These are phyloP conservation scores for Panagrolaimus sp. DNA, from an alignment of 1,140 invertebrate genomes.

Conservation along the genomic window DNA sequence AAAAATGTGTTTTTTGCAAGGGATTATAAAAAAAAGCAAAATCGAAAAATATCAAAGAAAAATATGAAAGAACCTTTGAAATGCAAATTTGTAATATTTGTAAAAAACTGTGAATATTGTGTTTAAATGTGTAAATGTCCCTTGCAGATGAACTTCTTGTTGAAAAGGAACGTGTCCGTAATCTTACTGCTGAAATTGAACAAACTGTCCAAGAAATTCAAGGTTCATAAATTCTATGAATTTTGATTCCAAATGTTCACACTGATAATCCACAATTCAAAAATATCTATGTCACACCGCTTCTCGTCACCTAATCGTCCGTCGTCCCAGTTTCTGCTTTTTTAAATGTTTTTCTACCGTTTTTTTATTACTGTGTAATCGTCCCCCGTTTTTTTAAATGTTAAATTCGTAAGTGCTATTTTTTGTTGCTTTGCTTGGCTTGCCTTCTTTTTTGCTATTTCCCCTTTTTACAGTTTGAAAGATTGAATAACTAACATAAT, in stretches of 20 bases:
- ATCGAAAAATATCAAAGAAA: no score
- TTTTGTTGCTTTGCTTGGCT: constrained; percentile 1
- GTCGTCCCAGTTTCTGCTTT: neutral
- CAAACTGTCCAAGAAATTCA: constrained; percentile 96
- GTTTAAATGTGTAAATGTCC: constrained; percentile 6
- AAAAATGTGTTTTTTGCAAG: neutral
- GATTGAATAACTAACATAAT: neutral
- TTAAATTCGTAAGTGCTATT: neutral
- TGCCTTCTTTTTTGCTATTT: no score
- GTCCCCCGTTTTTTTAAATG: no score
- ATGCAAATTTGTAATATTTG: no score
- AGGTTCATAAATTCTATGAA: constrained; percentile 64
- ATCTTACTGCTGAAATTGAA: constrained; percentile 96
- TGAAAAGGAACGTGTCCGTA: constrained; percentile 91
- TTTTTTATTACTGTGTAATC: constrained; percentile 11
- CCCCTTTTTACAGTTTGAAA: neutral
- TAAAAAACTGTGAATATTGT: neutral
- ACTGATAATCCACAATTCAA: no score
- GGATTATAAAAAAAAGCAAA: neutral
- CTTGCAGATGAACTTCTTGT: constrained; percentile 83
- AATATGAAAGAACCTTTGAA: neutral
- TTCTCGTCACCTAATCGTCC: neutral
- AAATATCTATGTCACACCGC: no score
- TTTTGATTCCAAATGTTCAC: neutral
- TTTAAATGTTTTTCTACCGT: neutral